Percentiles rank a stretch among this genome's conserved stretches.
Conservation (phyloP, 2,113 vertebrate species). For the Campylorhamphus procurvoides region DNA sequence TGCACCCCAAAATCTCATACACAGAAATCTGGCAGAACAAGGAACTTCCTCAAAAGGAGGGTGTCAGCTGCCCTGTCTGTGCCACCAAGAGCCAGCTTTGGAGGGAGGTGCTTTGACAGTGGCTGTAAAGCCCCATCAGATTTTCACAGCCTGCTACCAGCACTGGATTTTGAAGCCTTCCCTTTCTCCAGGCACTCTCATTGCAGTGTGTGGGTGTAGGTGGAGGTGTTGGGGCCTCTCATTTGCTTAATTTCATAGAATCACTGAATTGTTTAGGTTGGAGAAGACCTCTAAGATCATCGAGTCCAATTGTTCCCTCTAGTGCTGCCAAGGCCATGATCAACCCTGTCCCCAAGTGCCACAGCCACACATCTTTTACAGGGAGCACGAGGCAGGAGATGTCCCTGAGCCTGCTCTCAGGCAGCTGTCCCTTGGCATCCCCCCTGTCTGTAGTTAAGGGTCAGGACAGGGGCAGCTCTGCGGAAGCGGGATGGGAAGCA, state of each 20-base stretch:
- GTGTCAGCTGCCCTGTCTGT: rapidly evolving
- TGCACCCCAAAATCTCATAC: neutral
- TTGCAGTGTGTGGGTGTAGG: neutral
- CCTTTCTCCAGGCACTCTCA: neutral
- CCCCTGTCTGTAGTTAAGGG: rapidly evolving
- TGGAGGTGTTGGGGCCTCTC: neutral
- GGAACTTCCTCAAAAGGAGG: neutral
- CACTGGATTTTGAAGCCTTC: neutral
- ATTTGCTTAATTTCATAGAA: neutral
- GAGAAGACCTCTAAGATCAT: neutral
- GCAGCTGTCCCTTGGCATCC: rapidly evolving
- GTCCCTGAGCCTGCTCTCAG: neutral
- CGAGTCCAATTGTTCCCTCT: neutral
- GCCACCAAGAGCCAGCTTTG: neutral
- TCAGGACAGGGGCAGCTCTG: neutral
- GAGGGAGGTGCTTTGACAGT: neutral
- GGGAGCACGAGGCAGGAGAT: rapidly evolving
- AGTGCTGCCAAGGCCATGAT: neutral
- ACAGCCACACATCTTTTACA: too few relatives aligned
- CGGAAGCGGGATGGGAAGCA: neutral
- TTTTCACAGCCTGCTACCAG: rapidly evolving
- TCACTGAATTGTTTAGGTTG: neutral
- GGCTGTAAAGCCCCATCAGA: neutral
- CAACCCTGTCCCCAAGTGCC: neutral
- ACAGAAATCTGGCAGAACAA: neutral